Conservation (phyloP, 2,113 vertebrate species). For the Edolisoma coerulescens region DNA sequence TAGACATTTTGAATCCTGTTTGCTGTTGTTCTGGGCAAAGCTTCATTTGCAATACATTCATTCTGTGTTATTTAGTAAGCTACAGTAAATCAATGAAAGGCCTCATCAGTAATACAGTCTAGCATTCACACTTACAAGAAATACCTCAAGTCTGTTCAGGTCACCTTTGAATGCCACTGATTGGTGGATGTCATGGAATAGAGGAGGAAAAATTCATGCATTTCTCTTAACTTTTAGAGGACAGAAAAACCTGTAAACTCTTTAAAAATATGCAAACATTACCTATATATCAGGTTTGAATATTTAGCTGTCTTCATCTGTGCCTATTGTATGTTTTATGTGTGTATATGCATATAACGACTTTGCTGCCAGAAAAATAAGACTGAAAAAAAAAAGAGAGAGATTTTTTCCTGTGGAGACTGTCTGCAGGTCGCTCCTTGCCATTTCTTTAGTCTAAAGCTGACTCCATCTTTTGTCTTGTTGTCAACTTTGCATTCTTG, state of each 20-base stretch:
- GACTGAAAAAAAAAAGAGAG: neutral
- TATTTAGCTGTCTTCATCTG: neutral
- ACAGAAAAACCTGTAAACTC: neutral
- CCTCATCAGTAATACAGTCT: neutral
- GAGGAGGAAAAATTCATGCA: neutral
- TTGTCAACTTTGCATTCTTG: neutral
- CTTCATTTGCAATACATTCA: neutral
- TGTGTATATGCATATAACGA: neutral
- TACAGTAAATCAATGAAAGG: slow-evolving; percentile 1
- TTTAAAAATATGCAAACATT: neutral
- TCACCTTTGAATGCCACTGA: neutral
- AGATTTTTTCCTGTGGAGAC: neutral
- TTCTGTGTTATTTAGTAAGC: neutral
- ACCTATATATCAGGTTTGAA: neutral
- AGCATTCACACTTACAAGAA: neutral
- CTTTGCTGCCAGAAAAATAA: neutral
- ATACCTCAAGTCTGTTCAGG: neutral
- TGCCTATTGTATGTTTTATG: no score
- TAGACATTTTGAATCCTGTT: neutral
- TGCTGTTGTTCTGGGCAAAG: neutral
- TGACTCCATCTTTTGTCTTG: neutral
- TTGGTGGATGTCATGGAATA: neutral
- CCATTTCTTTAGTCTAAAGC: neutral
- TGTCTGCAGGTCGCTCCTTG: neutral
- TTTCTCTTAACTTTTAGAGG: neutral